phyloP scores from a whole-genome alignment of 2,888 invertebrate species.

The Acrobasis consociella region DNA sequence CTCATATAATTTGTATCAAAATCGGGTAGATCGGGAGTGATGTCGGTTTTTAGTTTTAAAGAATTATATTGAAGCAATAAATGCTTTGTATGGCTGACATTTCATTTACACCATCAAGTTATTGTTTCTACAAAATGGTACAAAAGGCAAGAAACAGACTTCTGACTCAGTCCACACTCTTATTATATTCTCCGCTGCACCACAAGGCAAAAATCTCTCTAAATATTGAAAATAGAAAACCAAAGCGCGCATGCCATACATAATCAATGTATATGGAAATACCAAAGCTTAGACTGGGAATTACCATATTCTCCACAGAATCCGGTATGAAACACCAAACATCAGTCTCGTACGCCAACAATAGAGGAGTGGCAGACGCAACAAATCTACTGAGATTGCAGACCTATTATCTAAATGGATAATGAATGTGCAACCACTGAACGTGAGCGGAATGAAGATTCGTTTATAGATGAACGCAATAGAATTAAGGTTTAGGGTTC shows the following conservation, averaged over 20 bases:
- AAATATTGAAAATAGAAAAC: neutral
- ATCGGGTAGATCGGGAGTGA: too few species aligned
- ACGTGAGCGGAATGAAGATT: neutral
- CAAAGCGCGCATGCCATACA: neutral
- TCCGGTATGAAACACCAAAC: constrained; percentile 5
- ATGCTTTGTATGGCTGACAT: too few species aligned
- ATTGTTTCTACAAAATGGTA: too few species aligned
- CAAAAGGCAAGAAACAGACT: too few species aligned
- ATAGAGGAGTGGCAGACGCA: constrained; percentile 1
- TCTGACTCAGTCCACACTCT: too few species aligned
- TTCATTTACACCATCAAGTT: too few species aligned
- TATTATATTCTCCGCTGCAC: too few species aligned
- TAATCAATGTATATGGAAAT: constrained; percentile 16
- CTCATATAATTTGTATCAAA: too few species aligned
- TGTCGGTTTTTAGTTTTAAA: too few species aligned
- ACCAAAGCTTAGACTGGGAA: constrained; percentile 6
- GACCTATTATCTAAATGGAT: neutral
- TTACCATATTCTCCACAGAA: constrained; percentile 12
- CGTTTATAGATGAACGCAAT: neutral
- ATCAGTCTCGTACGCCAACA: neutral
- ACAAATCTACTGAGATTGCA: neutral
- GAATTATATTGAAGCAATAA: too few species aligned
- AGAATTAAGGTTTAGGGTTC: too few species aligned
- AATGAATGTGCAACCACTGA: neutral
- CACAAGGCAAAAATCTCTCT: neutral